phyloP scores from a whole-genome alignment of 2,888 invertebrate genomes.

The Coecobrya sp. region DNA sequence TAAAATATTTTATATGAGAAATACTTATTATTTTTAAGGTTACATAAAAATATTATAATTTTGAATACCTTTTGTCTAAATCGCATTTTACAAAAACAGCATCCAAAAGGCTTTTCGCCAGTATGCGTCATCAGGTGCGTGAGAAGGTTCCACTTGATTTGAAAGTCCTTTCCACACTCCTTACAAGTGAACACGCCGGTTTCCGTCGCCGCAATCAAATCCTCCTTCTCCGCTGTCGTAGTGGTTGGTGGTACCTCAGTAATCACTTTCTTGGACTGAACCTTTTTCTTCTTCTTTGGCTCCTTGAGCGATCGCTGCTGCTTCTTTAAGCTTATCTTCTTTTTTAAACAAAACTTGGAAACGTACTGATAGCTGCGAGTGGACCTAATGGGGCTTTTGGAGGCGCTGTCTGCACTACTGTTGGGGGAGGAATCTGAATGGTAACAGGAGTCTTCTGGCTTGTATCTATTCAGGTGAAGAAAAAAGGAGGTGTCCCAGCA shows the following conservation, averaged over 20 bases:
- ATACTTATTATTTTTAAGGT: not conserved
- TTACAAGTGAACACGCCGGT: constrained; percentile 21
- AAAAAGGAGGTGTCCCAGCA: constrained; percentile 29
- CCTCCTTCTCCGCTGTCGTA: not conserved
- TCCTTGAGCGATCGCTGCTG: not conserved
- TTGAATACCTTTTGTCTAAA: constrained; percentile 31
- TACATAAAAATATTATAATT: not conserved
- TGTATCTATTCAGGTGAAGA: constrained; percentile 32
- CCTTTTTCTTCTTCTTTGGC: not conserved
- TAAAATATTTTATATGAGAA: not conserved
- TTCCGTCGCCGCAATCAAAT: constrained; percentile 14
- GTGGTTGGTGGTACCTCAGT: not conserved
- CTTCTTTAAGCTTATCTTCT: not conserved
- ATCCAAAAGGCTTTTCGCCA: constrained; percentile 29
- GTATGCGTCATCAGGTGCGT: constrained; percentile 44
- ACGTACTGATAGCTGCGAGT: not conserved
- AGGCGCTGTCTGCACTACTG: not conserved
- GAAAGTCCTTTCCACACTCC: constrained; percentile 29
- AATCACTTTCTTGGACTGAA: not conserved
- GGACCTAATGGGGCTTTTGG: not conserved
- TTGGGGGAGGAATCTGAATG: constrained; percentile 1
- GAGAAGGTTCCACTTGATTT: constrained; percentile 33
- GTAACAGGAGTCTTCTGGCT: constrained; percentile 14
- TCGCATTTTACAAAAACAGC: constrained; percentile 36
- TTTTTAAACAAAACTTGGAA: not conserved